Conservation (phyloP, 2,113 vertebrate species). For the Rhineura floridana region DNA sequence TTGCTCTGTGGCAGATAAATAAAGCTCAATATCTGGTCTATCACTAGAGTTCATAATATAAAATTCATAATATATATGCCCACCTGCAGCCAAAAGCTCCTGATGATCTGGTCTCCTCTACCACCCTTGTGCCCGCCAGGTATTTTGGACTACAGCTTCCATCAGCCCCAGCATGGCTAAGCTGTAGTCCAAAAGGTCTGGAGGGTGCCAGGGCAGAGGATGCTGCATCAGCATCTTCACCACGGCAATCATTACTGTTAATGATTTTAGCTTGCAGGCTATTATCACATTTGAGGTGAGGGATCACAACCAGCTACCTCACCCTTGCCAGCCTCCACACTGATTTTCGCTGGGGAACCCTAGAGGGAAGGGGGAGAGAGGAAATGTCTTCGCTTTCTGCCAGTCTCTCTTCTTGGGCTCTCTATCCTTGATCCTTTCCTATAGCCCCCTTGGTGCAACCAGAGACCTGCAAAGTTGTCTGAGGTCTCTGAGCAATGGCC, state of each 20-base stretch:
- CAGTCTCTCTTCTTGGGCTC: neutral
- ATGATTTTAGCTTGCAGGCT: neutral
- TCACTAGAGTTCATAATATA: too few species aligned
- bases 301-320: neutral
- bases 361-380: neutral
- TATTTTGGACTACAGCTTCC: too few species aligned
- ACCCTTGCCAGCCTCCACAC: neutral
- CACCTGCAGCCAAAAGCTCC: too few species aligned
- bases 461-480: neutral
- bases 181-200: too few species aligned
- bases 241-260: neutral
- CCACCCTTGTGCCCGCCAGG: too few species aligned
- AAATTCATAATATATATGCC: too few species aligned
- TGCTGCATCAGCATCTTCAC: neutral
- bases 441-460: neutral
- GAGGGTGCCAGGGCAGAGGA: too few species aligned
- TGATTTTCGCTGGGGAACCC: neutral
- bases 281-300: neutral
- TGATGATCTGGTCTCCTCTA: too few species aligned
- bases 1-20: too few species aligned
- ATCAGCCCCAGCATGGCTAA: too few species aligned
- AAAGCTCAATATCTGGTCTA: too few species aligned
- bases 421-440: neutral
- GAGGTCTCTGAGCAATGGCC: neutral
- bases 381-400: neutral